These are phyloP conservation scores for Orchesella flavescens DNA, from an alignment of 2,888 invertebrate species.

Conservation along the genomic window DNA sequence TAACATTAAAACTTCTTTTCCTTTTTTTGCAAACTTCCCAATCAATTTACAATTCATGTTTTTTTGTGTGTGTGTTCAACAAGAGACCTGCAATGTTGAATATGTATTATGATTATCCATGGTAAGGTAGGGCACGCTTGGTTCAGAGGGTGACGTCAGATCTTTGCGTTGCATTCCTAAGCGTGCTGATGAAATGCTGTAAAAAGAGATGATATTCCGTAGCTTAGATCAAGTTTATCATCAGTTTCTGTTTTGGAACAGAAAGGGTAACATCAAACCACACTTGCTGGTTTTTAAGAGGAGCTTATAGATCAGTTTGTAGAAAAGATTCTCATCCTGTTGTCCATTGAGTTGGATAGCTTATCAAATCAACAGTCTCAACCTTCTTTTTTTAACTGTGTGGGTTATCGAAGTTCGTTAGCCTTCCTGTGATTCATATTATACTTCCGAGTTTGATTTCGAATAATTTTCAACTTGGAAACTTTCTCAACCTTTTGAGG, in stretches of 20 bases:
- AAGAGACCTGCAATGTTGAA: neutral
- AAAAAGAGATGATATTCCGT: conserved; percentile 37
- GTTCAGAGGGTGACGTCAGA: conserved; percentile 12
- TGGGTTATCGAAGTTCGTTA: conserved; percentile 5
- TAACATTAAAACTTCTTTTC: neutral
- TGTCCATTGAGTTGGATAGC: conserved; percentile 51
- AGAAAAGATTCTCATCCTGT: conserved; percentile 4
- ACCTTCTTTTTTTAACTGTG: conserved; percentile 28
- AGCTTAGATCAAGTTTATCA: conserved; percentile 58
- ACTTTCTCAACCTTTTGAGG: neutral
- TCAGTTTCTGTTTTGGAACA: conserved; percentile 62
- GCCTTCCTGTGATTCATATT: neutral
- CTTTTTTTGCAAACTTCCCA: conserved; percentile 32
- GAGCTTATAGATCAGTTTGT: conserved; percentile 47
- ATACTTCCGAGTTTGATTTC: no score
- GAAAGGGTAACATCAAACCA: conserved; percentile 35
- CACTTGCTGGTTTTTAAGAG: neutral
- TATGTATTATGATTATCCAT: conserved; percentile 11
- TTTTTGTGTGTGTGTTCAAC: neutral
- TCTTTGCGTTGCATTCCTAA: neutral
- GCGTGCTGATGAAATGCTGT: neutral
- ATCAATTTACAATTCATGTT: conserved; percentile 5
- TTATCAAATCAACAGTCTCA: neutral
- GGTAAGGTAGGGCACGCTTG: conserved; percentile 24
- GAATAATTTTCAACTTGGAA: no score